Percentiles rank a stretch among this genome's conserved stretches.
Conservation (phyloP, 2,113 vertebrate species). For the Vidua chalybeata region DNA sequence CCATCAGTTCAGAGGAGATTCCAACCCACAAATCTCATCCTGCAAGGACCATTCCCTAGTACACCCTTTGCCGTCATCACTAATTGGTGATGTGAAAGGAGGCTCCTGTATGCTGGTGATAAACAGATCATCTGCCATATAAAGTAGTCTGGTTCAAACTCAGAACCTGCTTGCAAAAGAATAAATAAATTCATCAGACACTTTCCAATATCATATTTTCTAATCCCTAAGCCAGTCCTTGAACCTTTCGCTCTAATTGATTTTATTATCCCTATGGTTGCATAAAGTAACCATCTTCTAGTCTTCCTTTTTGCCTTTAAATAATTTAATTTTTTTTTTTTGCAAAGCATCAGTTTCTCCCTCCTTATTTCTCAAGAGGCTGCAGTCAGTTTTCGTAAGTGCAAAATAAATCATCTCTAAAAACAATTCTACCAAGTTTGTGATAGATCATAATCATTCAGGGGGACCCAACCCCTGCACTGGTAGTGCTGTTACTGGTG, state of each 20-base stretch:
- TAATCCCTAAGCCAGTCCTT: not conserved
- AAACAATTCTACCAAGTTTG: not conserved
- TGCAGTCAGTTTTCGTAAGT: not conserved
- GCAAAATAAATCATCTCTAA: not conserved
- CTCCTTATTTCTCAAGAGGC: not conserved
- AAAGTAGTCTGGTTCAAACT: not conserved
- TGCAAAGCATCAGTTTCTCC: not conserved
- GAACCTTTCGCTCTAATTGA: not conserved
- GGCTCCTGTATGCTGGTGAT: not conserved
- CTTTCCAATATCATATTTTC: not conserved
- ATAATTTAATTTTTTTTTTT: not conserved
- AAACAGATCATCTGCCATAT: not conserved
- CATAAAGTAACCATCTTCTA: not conserved
- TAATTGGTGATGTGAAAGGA: not conserved
- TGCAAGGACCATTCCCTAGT: not conserved
- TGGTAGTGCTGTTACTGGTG: not conserved
- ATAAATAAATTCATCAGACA: not conserved
- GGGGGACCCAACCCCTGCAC: rapidly evolving
- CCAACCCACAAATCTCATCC: not conserved
- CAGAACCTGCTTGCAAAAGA: not conserved
- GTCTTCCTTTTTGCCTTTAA: not conserved
- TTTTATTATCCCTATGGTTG: not conserved
- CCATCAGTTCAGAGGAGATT: not conserved
- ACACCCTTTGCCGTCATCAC: not conserved
- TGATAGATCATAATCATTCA: not conserved